Base-by-base conservation (phyloP, 30 jellyfish, hydroid and myxozoan genomes). In the Phacellophora camtschatica region DNA sequence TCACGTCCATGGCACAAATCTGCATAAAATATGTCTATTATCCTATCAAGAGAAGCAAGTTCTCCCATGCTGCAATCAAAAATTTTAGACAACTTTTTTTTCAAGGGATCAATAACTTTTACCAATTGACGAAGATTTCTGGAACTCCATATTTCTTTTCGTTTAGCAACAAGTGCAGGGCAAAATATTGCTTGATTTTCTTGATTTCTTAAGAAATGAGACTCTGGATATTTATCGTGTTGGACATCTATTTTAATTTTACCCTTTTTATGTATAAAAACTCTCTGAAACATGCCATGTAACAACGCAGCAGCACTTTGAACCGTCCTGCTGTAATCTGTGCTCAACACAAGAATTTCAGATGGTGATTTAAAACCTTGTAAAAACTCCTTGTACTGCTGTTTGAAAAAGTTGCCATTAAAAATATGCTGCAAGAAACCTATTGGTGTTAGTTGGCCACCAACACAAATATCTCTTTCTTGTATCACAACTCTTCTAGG, bases 261-360 rank as follows among this genome's bases (percentile, higher is more conserved):
- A 30, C 36, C 62, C 3, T 37, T 69, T 3, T 28, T 22, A 4
- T 35, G 69, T 0, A 7, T 7, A 28, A 81, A 51, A 1, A 34
- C 37, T 7, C 62, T 78, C 11, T 65, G 71, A 74, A 94, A 94
- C 85, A 94, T 56, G 3, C 96, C 99, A 6, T 59, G 58, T 32
- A 94, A 48, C 50, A 94, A 57, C 3, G 99, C 91, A 4, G 99
- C 93, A n/a, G 82, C 96, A 88, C 99, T 94, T 46, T 94, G 99
- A 10, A 87, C 96, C 22, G 99, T 94, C 20, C 99, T 56, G 30
- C 94, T 72, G 74, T 89, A 90, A 23, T 86, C 95, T 25, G 99
- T 94, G 50, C 97, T 82, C 76, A 39, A 56, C 19, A 79, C 72
- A 8, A 20, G 62, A 33, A 94, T 68, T 37, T 87, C 92, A 4